phyloP scores from a whole-genome alignment of 2,888 invertebrate species.

The Strigamia maritima region DNA sequence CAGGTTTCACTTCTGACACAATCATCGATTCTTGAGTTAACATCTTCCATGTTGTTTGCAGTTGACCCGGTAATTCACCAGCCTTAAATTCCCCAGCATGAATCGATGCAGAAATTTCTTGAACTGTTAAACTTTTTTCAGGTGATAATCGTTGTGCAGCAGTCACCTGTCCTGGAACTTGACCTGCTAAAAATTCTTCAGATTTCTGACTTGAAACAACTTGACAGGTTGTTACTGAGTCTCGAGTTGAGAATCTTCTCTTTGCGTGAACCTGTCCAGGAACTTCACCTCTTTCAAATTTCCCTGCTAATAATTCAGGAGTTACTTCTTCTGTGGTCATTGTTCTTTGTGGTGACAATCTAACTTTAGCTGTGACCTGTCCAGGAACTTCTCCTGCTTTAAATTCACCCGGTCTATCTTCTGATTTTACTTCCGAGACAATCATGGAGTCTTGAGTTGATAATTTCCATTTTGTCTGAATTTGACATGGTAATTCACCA shows the following conservation, averaged over 20 bases:
- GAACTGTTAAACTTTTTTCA: slow-evolving; percentile 45
- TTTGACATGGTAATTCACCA: slow-evolving; percentile 37
- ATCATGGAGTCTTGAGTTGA: slow-evolving; percentile 43
- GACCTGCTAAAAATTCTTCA: slow-evolving; percentile 34
- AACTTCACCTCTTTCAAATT: slow-evolving; percentile 38
- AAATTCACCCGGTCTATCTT: slow-evolving; percentile 41
- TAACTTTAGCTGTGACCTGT: slow-evolving; percentile 33
- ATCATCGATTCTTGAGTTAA: slow-evolving; percentile 43
- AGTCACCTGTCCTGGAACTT: slow-evolving; percentile 39
- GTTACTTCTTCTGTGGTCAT: slow-evolving; percentile 42
- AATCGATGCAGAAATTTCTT: slow-evolving; percentile 50
- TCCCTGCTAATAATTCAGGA: slow-evolving; percentile 34
- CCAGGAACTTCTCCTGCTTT: slow-evolving; percentile 36
- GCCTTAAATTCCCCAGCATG: slow-evolving; percentile 43
- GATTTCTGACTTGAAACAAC: slow-evolving; percentile 33
- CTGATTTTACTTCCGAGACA: slow-evolving; percentile 43
- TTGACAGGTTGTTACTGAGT: slow-evolving; percentile 38
- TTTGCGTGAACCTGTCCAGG: slow-evolving; percentile 40
- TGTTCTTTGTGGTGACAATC: slow-evolving; percentile 42
- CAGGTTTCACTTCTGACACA: slow-evolving; percentile 43
- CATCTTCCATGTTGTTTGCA: slow-evolving; percentile 41
- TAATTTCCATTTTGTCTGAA: slow-evolving; percentile 42
- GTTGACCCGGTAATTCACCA: slow-evolving; percentile 38
- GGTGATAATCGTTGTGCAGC: slow-evolving; percentile 42
- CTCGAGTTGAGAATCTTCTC: slow-evolving; percentile 36